Evolutionary conservation across 2,888 invertebrate genomes (phyloP).

Genomic region (Hybos culiciformis): DNA sequence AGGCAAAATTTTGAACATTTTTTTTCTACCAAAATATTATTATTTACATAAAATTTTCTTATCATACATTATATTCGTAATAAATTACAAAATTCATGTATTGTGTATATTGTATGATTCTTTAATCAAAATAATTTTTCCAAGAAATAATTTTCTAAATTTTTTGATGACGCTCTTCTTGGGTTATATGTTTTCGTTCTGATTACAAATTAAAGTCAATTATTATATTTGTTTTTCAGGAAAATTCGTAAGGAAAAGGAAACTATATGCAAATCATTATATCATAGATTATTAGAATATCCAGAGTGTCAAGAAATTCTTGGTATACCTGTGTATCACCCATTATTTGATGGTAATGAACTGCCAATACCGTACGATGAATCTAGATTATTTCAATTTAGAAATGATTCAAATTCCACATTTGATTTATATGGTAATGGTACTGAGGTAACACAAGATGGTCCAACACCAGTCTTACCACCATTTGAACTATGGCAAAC

Average conservation of each 20-base stretch:
- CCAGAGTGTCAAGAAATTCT: constrained; percentile 48
- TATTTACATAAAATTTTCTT: too few relatives aligned
- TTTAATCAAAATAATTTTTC: too few relatives aligned
- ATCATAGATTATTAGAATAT: constrained; percentile 44
- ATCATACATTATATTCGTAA: too few relatives aligned
- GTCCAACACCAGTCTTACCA: constrained; percentile 49
- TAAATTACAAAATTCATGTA: too few relatives aligned
- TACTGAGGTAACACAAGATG: constrained; percentile 24
- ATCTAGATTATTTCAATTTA: constrained; percentile 29
- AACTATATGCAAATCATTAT: constrained; percentile 53
- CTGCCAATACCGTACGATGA: constrained; percentile 20
- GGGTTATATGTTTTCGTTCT: too few relatives aligned
- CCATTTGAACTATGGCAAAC: constrained; percentile 86
- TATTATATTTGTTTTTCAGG: constrained; percentile 40
- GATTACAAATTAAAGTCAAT: too few relatives aligned
- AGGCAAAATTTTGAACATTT: too few relatives aligned
- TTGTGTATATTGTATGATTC: too few relatives aligned
- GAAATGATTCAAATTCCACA: constrained; percentile 20
- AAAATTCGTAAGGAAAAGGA: constrained; percentile 62
- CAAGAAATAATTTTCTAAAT: too few relatives aligned
- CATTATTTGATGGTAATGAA: constrained; percentile 35
- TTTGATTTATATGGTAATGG: constrained; percentile 20
- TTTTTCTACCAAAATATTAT: too few relatives aligned
- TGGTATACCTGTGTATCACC: constrained; percentile 34
- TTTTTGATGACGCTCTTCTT: too few relatives aligned